Evolutionary conservation across 1,140 invertebrate genomes (phyloP).

Genomic region (Centruroides vittatus): DNA sequence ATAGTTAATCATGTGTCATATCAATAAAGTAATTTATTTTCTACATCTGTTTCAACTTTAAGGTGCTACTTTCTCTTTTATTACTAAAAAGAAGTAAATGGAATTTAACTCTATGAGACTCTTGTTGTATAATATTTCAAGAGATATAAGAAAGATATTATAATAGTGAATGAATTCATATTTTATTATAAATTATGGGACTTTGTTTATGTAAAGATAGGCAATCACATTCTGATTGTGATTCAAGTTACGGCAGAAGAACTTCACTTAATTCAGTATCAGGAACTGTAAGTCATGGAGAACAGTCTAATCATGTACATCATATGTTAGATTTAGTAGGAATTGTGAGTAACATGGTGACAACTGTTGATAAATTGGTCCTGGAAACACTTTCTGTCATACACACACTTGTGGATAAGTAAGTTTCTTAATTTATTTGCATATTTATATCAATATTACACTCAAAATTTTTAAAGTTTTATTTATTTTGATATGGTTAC

Average conservation of each 20-base stretch:
- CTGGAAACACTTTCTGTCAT: constrained; percentile 63
- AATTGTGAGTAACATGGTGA: constrained; percentile 4
- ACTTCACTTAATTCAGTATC: constrained; percentile 10
- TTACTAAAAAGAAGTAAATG: neutral
- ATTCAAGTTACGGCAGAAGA: neutral
- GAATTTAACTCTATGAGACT: neutral
- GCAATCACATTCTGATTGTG: constrained; percentile 11
- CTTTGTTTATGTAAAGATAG: constrained; percentile 13
- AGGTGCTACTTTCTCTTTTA: too few relatives aligned
- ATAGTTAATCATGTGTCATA: too few relatives aligned
- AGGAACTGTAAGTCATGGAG: neutral
- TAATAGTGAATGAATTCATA: too few relatives aligned
- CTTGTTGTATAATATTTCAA: neutral
- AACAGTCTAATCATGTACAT: neutral
- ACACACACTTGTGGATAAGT: constrained; percentile 69
- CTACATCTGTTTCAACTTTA: too few relatives aligned
- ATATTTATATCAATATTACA: too few relatives aligned
- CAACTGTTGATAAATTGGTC: constrained; percentile 50
- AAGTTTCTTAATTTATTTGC: constrained; percentile 24
- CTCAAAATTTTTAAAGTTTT: too few relatives aligned
- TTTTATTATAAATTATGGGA: constrained; percentile 1
- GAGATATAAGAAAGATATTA: too few relatives aligned
- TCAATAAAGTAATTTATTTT: too few relatives aligned
- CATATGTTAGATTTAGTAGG: constrained; percentile 7
- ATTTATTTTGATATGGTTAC: too few relatives aligned